A percentile compares a stretch with the other conserved stretches of the same genome.
phyloP scores from a whole-genome alignment of 2,797 vertebrate genomes.

The Anguilla anguilla region DNA sequence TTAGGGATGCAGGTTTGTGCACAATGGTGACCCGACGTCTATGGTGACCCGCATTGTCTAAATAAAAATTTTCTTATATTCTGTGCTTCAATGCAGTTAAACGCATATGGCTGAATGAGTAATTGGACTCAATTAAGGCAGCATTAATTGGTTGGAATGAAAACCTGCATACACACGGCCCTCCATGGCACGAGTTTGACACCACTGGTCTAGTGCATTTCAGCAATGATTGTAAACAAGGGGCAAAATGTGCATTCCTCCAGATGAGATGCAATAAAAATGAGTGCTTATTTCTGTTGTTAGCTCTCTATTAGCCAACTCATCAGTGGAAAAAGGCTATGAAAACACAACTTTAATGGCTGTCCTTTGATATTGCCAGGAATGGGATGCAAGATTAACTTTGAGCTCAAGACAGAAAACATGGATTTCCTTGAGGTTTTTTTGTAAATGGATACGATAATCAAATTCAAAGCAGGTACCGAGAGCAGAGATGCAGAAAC shows the following conservation, averaged over 20 bases:
- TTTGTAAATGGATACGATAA: slow-evolving; percentile 56
- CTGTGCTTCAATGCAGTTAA: too few species aligned
- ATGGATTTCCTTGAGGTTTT: slow-evolving; percentile 57
- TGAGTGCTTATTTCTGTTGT: slow-evolving; percentile 31
- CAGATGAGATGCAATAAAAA: slow-evolving; percentile 26
- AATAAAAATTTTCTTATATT: too few species aligned
- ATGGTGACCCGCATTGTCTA: too few species aligned
- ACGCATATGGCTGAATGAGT: too few species aligned
- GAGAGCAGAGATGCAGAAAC: slow-evolving; percentile 32
- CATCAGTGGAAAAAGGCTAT: slow-evolving; percentile 17
- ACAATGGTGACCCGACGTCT: too few species aligned
- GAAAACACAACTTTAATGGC: slow-evolving; percentile 47
- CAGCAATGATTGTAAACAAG: background rate
- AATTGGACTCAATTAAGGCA: too few species aligned
- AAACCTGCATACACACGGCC: too few species aligned
- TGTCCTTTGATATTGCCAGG: slow-evolving; percentile 62
- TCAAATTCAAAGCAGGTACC: slow-evolving; percentile 63
- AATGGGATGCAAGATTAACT: slow-evolving; percentile 52
- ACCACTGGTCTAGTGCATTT: background rate
- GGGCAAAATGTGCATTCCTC: slow-evolving; percentile 25
- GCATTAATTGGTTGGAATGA: too few species aligned
- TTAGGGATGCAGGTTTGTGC: too few species aligned
- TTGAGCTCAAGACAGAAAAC: slow-evolving; percentile 44
- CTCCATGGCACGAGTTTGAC: too few species aligned
- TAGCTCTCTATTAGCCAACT: slow-evolving; percentile 37